A percentile compares a stretch with the other conserved stretches of the same genome.
Conservation (phyloP, 2,113 vertebrate genomes). For the Lipophrys pholis region DNA sequence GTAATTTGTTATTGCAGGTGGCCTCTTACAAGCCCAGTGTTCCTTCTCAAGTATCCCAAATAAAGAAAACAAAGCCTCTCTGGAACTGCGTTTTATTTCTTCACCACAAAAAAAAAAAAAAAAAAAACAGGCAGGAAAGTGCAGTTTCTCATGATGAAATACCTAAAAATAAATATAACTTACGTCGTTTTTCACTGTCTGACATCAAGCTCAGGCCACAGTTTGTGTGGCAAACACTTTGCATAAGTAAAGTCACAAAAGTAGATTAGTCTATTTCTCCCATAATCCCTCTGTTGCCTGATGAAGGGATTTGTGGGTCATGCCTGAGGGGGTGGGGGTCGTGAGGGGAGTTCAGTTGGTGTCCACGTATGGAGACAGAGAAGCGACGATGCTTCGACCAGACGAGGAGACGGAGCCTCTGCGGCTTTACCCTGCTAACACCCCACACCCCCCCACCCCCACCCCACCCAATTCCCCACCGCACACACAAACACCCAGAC, state of each 20-base stretch:
- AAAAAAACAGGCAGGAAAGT: not conserved
- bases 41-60: constrained; percentile 66
- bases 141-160: constrained; percentile 7
- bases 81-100: constrained; percentile 11
- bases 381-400: constrained; percentile 30
- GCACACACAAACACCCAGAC: constrained; percentile 9
- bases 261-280: constrained; percentile 62
- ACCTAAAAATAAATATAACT: not conserved
- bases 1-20: constrained; percentile 75
- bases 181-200: not conserved
- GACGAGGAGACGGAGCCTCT: constrained; percentile 42
- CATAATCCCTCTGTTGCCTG: constrained; percentile 70
- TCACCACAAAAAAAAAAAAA: not conserved
- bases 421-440: too few relatives aligned
- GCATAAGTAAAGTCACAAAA: constrained; percentile 54
- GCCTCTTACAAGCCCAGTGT: constrained; percentile 51
- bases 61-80: constrained; percentile 58
- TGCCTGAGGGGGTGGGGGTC: constrained; percentile 18
- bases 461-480: constrained; percentile 36
- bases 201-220: constrained; percentile 2
- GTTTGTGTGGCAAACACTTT: constrained; percentile 38
- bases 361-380: constrained; percentile 31
- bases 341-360: constrained; percentile 22
- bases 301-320: constrained; percentile 75
- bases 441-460: not conserved